A percentile compares a stretch with the other conserved stretches of the same genome.
Evolutionary conservation across 2,113 vertebrate species (phyloP).

Genomic region (Campylorhamphus procurvoides): DNA sequence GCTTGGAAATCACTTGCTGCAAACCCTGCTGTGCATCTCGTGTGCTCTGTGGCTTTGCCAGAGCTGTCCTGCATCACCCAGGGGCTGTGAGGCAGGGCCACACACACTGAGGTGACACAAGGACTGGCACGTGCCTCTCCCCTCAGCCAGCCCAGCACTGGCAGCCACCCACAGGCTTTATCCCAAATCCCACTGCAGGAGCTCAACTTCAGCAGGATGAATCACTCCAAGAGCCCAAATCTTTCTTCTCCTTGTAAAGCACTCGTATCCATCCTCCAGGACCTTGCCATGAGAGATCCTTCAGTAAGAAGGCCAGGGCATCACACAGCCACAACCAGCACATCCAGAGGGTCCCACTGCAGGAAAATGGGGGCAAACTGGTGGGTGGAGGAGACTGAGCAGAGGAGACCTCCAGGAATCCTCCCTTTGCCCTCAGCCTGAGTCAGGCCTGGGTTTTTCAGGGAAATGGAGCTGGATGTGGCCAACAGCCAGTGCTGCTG

Average conservation of each 20-base stretch:
- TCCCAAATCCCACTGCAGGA: not conserved
- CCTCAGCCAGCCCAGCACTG: rapidly evolving
- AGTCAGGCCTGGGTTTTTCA: not conserved
- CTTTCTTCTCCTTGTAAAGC: not conserved
- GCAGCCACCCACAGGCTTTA: not conserved
- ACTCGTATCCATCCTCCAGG: not conserved
- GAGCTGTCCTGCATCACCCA: not conserved
- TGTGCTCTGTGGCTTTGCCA: not conserved
- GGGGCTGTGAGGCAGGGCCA: not conserved
- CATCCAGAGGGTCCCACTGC: not conserved
- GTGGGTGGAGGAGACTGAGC: not conserved
- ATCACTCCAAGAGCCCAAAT: not conserved
- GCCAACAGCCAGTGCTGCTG: not conserved
- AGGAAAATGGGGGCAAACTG: not conserved
- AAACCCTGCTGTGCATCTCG: not conserved
- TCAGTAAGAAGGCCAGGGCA: not conserved
- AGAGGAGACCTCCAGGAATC: not conserved
- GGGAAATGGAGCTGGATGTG: not conserved
- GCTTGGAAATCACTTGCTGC: not conserved
- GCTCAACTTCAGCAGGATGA: not conserved
- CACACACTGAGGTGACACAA: not conserved
- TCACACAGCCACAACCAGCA: rapidly evolving
- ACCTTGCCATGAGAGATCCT: not conserved
- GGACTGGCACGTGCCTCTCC: not conserved
- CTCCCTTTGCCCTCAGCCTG: not conserved